Base-by-base conservation (phyloP, 2,888 invertebrate species). In the Bugulina stolonifera region DNA sequence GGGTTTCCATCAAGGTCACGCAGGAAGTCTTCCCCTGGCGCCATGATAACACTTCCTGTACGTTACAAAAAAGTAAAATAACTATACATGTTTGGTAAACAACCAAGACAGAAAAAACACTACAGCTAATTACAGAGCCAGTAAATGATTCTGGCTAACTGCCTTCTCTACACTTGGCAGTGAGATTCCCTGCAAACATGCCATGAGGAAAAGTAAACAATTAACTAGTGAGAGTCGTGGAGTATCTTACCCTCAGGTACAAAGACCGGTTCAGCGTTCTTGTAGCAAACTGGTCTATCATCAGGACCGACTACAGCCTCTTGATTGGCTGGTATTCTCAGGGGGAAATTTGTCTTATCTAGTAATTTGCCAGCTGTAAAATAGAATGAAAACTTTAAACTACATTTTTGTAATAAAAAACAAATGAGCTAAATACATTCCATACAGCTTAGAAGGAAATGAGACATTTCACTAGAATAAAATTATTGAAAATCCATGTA, bases 11-110 rank as follows among this genome's bases (percentile, higher is more conserved):
- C 54, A n/a, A 54, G 35, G 52, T 54, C 54, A 5, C 70, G n/a
- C 35, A 70, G 27, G 70, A 70, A 70, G 43, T 70, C 52, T 54
- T 70, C 43, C 2, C 70, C 70, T 2, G 70, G 70, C 5, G 70
- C 35, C 70, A 70, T 43, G 5, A 70, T 70, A 10, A 70, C 54
- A 54, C 70, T 54, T 43, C 70, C 70, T 64, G 34, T 2, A 32
- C 3, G 32, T 32, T 10, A 18, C 43, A 43, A 43, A 43, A 10
- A 43, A 5, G n/a, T n/a, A n/a, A n/a, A n/a, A n/a, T n/a, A n/a
- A n/a, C n/a, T n/a, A n/a, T n/a, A n/a, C n/a, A n/a, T n/a, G n/a
- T n/a, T n/a, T n/a, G n/a, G n/a, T n/a, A n/a, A n/a, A n/a, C n/a
- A n/a, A n/a, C n/a, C n/a, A n/a, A n/a, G n/a, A n/a, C n/a, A n/a